Conservation (phyloP, 1,140 invertebrate species). For the Trichonephila inaurata region DNA sequence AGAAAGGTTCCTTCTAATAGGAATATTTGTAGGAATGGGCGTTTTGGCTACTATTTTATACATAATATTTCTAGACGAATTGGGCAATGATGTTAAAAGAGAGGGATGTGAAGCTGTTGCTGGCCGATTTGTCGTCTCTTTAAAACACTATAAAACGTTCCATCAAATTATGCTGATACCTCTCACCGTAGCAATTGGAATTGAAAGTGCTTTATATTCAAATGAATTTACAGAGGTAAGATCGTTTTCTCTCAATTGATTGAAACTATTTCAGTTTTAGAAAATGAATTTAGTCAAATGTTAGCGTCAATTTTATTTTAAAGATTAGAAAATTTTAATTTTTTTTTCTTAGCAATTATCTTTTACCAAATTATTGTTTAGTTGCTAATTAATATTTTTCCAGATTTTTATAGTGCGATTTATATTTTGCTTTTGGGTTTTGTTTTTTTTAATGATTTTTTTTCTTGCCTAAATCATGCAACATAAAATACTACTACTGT, state of each 20-base stretch:
- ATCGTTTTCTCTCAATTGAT: not conserved
- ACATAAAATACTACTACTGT: no score
- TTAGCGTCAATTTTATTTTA: no score
- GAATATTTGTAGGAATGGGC: slow-evolving; percentile 42
- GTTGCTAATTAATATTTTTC: not conserved
- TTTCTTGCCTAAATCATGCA: no score
- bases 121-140: slow-evolving; percentile 93
- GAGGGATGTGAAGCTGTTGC: slow-evolving; percentile 84
- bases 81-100: slow-evolving; percentile 80
- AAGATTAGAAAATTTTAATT: no score
- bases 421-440: not conserved
- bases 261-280: no score
- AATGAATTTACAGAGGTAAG: slow-evolving; percentile 95
- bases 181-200: slow-evolving; percentile 96
- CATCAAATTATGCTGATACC: slow-evolving; percentile 96
- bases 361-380: not conserved
- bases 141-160: slow-evolving; percentile 90
- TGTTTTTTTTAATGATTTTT: no score
- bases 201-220: slow-evolving; percentile 97
- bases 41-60: not conserved
- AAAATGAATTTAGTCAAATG: no score
- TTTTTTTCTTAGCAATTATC: not conserved
- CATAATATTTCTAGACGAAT: slow-evolving; percentile 81
- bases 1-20: slow-evolving; percentile 9
- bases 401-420: not conserved